Conservation (phyloP, 2,113 vertebrate genomes). For the Rhagologus leucostigma region DNA sequence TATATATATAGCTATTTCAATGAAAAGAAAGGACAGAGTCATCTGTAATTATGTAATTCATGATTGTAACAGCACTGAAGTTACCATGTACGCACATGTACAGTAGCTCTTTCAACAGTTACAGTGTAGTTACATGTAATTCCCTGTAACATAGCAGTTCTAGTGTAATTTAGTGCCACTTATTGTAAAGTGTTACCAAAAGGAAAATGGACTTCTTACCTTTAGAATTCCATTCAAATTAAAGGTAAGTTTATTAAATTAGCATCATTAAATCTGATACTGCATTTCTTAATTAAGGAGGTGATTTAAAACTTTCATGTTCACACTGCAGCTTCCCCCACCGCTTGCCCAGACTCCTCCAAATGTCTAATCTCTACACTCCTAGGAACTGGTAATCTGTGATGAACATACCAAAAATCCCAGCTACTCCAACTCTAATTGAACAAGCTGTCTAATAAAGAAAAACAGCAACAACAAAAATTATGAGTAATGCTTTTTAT, state of each 20-base stretch:
- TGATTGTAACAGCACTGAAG: constrained; percentile 75
- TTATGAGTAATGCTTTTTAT: constrained; percentile 78
- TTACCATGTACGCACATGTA: constrained; percentile 76
- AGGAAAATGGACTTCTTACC: constrained; percentile 62
- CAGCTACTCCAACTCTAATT: constrained; percentile 34
- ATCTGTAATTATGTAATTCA: constrained; percentile 81
- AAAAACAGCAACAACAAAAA: not conserved
- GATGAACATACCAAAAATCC: constrained; percentile 54
- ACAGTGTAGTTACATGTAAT: constrained; percentile 78
- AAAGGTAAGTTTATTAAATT: constrained; percentile 63
- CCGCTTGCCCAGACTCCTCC: constrained; percentile 36
- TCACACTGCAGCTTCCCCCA: constrained; percentile 29
- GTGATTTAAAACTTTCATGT: constrained; percentile 44
- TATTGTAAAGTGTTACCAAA: constrained; percentile 83
- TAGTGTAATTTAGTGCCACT: constrained; percentile 85
- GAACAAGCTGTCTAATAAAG: constrained; percentile 13
- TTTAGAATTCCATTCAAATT: constrained; percentile 63
- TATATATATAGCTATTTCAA: constrained; percentile 61
- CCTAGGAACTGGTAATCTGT: constrained; percentile 64
- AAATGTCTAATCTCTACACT: constrained; percentile 32
- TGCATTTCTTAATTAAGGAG: constrained; percentile 62
- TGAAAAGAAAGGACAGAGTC: constrained; percentile 69
- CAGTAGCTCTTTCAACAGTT: constrained; percentile 71
- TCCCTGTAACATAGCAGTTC: constrained; percentile 83
- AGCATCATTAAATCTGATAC: constrained; percentile 44